phyloP scores from a whole-genome alignment of 1,140 invertebrate genomes.

The Drosophila simulans region DNA sequence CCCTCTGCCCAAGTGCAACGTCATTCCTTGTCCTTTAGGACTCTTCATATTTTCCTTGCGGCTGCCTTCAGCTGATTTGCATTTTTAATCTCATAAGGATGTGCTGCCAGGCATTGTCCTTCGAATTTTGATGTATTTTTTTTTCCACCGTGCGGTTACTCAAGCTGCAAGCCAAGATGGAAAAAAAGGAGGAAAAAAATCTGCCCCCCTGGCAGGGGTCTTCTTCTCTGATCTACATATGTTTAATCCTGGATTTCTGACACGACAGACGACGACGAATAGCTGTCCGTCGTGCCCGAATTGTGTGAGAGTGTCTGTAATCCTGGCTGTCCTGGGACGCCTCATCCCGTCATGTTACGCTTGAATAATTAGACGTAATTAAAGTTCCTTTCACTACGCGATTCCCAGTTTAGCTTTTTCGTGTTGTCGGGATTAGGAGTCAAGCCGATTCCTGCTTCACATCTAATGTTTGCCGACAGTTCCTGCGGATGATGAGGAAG shows the following conservation, averaged over 20 bases:
- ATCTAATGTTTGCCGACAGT: constrained; percentile 55
- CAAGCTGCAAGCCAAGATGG: constrained; percentile 65
- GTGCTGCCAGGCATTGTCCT: constrained; percentile 72
- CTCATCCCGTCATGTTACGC: constrained; percentile 62
- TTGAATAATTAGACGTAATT: constrained; percentile 81
- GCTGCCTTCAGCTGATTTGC: constrained; percentile 78
- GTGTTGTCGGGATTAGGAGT: constrained; percentile 57
- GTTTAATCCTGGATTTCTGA: constrained; percentile 80
- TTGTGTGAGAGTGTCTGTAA: constrained; percentile 41
- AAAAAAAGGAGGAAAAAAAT: constrained; percentile 49
- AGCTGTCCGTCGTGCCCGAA: constrained; percentile 22
- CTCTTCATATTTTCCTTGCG: constrained; percentile 73
- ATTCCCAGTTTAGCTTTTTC: constrained; percentile 69
- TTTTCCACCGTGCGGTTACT: constrained; percentile 38
- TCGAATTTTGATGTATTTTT: constrained; percentile 46
- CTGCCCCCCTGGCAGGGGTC: constrained; percentile 35
- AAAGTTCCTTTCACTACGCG: constrained; percentile 59
- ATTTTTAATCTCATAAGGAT: constrained; percentile 85
- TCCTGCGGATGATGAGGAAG: constrained; percentile 16
- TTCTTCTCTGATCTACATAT: constrained; percentile 69
- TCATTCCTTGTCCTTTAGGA: constrained; percentile 47
- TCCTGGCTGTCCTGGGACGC: constrained; percentile 40
- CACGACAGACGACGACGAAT: constrained; percentile 58
- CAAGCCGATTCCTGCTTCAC: constrained; percentile 50
- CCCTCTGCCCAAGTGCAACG: constrained; percentile 53